These are phyloP conservation scores for Drosophila infuscata DNA, from an alignment of 2,888 invertebrate genomes.

Conservation along the genomic window DNA sequence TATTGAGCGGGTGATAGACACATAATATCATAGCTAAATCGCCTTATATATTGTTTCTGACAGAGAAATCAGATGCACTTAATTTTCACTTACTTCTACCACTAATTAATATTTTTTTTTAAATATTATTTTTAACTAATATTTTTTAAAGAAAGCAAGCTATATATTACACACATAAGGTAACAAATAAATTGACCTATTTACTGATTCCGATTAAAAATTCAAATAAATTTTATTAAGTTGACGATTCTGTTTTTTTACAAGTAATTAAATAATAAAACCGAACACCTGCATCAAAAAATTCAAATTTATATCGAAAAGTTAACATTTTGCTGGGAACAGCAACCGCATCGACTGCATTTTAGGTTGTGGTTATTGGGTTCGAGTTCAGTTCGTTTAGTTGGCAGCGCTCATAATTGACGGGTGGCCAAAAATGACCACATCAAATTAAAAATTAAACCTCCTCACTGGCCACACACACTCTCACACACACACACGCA, in stretches of 20 bases:
- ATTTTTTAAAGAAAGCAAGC: not conserved
- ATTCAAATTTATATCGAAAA: slow-evolving; percentile 66
- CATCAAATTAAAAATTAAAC: slow-evolving; percentile 19
- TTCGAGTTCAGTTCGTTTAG: slow-evolving; percentile 9
- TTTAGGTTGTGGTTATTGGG: slow-evolving; percentile 1
- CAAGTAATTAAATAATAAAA: not conserved
- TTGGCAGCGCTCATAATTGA: slow-evolving; percentile 47
- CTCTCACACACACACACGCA: not conserved
- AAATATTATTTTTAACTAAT: not conserved
- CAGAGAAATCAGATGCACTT: not conserved
- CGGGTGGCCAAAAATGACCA: slow-evolving; percentile 39
- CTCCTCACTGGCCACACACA: slow-evolving; percentile 56
- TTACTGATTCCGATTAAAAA: not conserved
- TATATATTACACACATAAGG: not conserved
- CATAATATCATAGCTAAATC: not conserved
- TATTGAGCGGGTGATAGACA: not conserved
- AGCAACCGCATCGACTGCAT: not conserved
- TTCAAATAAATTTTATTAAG: not conserved
- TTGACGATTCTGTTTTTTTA: not conserved
- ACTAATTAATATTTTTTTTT: not conserved
- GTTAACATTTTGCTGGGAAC: not conserved
- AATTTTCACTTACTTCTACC: too few species aligned
- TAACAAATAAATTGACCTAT: not conserved
- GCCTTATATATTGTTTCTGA: not conserved
- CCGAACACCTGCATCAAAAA: slow-evolving; percentile 46